These are phyloP conservation scores for Ornithoptera priamus DNA, from an alignment of 2,888 invertebrate genomes.

Conservation along the genomic window DNA sequence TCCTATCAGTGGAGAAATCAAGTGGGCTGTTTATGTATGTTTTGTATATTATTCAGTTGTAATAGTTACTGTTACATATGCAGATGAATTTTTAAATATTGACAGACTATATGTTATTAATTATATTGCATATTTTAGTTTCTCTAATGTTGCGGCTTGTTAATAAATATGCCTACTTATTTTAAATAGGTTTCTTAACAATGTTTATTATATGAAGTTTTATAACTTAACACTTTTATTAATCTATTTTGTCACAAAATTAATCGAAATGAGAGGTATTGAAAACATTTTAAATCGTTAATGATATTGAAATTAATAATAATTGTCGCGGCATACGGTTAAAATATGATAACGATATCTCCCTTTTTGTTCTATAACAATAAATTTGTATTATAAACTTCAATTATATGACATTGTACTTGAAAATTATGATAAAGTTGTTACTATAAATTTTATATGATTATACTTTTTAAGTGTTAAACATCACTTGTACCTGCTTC, in stretches of 20 bases:
- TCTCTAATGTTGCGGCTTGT: conserved; percentile 9
- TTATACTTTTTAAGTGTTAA: conserved; percentile 70
- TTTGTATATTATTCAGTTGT: conserved; percentile 35
- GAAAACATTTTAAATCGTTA: neutral
- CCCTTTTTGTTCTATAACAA: conserved; percentile 35
- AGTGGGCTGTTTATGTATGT: neutral
- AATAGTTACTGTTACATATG: conserved; percentile 52
- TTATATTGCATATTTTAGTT: conserved; percentile 46
- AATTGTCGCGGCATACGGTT: neutral
- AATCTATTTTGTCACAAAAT: conserved; percentile 29
- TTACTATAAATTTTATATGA: conserved; percentile 48
- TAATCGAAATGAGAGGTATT: neutral
- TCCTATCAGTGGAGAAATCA: too few relatives aligned
- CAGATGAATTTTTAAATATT: conserved; percentile 36
- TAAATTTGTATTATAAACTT: conserved; percentile 32
- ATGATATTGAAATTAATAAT: neutral
- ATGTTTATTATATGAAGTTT: conserved; percentile 4
- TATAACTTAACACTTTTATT: conserved; percentile 9
- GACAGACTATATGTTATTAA: conserved; percentile 48
- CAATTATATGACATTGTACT: conserved; percentile 38
- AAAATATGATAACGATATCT: neutral
- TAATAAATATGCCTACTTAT: conserved; percentile 9
- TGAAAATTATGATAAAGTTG: conserved; percentile 47
- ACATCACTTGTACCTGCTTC: conserved; percentile 79
- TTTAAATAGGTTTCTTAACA: neutral